Evolutionary conservation across 2,113 vertebrate genomes (phyloP).

Genomic region (Acanthochromis polyacanthus): DNA sequence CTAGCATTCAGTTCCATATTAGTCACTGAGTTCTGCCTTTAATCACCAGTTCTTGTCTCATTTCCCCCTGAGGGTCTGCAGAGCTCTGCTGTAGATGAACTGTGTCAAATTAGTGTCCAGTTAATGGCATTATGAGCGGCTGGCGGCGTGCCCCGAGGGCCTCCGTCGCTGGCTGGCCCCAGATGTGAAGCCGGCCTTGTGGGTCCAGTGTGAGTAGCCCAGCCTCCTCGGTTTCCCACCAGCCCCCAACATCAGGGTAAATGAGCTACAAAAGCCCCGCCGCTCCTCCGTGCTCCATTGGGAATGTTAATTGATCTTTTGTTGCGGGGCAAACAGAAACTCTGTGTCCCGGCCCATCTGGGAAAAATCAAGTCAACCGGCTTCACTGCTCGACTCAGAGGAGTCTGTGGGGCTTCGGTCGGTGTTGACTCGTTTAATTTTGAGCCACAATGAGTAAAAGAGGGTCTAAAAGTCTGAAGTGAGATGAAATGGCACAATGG

Average conservation of each 20-base stretch:
- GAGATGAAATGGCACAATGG: background rate
- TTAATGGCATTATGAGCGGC: constrained; percentile 55
- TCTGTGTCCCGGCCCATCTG: constrained; percentile 74
- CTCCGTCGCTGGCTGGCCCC: constrained; percentile 60
- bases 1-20: constrained; percentile 3
- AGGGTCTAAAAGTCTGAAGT: constrained; percentile 6
- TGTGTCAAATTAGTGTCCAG: constrained; percentile 61
- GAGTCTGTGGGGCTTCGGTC: constrained; percentile 13
- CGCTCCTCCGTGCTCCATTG: constrained; percentile 61
- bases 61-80: constrained; percentile 18
- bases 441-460: constrained; percentile 24
- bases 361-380: constrained; percentile 68
- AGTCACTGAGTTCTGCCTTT: constrained; percentile 5
- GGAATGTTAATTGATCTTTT: constrained; percentile 81
- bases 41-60: constrained; percentile 23
- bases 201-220: constrained; percentile 66
- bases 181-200: constrained; percentile 74
- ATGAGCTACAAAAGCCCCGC: constrained; percentile 70
- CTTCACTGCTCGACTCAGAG: constrained; percentile 38
- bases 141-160: constrained; percentile 53
- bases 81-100: constrained; percentile 31
- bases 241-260: constrained; percentile 69
- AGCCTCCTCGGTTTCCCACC: constrained; percentile 71
- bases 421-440: constrained; percentile 49
- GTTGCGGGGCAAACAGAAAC: constrained; percentile 75